These are phyloP conservation scores for Montipora sp. DNA, from an alignment of 64 coral and sea anemone species.

Conservation along the genomic window DNA sequence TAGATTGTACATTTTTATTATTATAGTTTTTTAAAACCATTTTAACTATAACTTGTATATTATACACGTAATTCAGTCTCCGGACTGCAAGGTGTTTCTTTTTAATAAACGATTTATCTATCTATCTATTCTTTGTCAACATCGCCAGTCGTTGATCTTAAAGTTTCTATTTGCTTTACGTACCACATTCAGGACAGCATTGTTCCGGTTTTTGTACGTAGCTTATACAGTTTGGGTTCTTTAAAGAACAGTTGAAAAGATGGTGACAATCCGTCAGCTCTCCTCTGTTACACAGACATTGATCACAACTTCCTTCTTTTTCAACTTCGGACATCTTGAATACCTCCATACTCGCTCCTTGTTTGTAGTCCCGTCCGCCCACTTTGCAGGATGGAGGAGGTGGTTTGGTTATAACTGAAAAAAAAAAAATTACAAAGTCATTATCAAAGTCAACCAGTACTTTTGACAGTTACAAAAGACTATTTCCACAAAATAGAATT, in stretches of 20 bases:
- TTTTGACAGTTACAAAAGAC: no score
- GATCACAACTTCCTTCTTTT: constrained; percentile 6
- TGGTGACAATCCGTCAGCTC: constrained; percentile 15
- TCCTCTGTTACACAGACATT: background rate
- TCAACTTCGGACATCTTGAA: background rate
- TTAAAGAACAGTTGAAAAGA: background rate
- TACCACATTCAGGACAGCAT: constrained; percentile 46
- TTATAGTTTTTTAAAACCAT: no score
- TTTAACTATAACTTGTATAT: no score
- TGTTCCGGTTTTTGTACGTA: background rate
- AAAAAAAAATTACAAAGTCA: background rate
- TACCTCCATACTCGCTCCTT: constrained; percentile 19
- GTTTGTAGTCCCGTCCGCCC: background rate
- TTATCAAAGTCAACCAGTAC: no score
- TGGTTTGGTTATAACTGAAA: constrained; percentile 19
- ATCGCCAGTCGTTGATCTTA: no score
- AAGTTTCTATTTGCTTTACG: background rate
- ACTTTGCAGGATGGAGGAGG: constrained; percentile 8
- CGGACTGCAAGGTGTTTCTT: no score
- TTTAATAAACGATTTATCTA: no score
- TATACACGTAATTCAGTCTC: no score
- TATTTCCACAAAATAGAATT: no score
- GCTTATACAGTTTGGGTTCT: background rate
- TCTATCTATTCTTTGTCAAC: no score
- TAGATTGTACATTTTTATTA: no score